Base-by-base conservation (phyloP, 2,888 invertebrate genomes). In the Napeogenes sylphis region DNA sequence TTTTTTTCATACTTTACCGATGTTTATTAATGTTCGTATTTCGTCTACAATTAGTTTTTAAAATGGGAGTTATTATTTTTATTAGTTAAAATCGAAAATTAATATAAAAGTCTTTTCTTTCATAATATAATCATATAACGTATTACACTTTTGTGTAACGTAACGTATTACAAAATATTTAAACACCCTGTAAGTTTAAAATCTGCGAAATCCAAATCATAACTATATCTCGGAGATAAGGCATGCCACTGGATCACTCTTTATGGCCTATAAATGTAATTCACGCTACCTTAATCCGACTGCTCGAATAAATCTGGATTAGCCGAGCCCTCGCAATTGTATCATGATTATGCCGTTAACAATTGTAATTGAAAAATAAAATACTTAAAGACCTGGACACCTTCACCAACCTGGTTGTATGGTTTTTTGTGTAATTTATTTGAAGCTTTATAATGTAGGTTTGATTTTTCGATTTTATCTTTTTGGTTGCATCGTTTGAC, bases 211-310 rank as follows among this genome's bases (percentile, higher is more conserved):
- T 80, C 78, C 81, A 81, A 79, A 78, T 82, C 85, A 85, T 86
- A 87, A 85, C 83, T 85, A 86, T 82, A 85, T 81, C 79, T 82
- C 73, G 75, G 81, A 85, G 85, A 86, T 85, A 85, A 82, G 67
- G 79, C 82, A 79, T 83, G 85, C 88, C 87, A 87, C 87, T 82
- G 87, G 89, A 90, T 90, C 90, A 88, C 84, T 90, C 88, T 90
- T 90, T 89, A 90, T 86, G 87, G 89, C 85, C 88, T 90, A 89
- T 89, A 89, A 88, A 90, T 83, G 88, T 90, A 90, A 90, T 90
- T 90, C 89, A 88, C 88, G 88, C 89, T 85, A 82, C 87, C 87
- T 90, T 90, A 90, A 90, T 90, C 90, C 89, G 83, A 79, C 75
- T 84, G 87, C 80, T 79, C 83, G 73, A 78, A 90, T 90, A 90